These are phyloP conservation scores for Bubo bubo DNA, from an alignment of 2,113 vertebrate species.

Conservation along the genomic window DNA sequence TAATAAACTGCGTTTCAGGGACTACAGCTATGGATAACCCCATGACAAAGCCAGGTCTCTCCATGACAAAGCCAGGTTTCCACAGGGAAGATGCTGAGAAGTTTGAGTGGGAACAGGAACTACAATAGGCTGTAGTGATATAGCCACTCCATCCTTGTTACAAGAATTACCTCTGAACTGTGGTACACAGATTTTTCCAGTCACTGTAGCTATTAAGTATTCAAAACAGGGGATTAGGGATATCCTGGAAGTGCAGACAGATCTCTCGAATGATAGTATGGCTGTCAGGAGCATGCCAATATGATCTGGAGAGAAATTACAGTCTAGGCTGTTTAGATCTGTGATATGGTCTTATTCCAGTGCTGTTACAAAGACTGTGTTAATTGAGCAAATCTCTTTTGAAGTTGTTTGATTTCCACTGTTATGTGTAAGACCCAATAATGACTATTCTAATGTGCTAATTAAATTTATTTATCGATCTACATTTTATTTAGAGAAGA, in stretches of 20 bases:
- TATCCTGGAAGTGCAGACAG: conserved; percentile 25
- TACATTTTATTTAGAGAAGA: conserved; percentile 18
- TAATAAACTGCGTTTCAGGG: not conserved
- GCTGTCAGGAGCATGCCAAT: not conserved
- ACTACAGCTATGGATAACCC: not conserved
- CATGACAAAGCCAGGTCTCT: not conserved
- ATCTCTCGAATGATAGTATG: not conserved
- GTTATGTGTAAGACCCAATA: not conserved
- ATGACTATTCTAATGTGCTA: conserved; percentile 37
- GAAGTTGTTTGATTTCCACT: conserved; percentile 21
- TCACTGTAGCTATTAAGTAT: not conserved
- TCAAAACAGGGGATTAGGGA: conserved; percentile 8
- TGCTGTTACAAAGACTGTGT: conserved; percentile 25
- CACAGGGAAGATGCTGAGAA: not conserved
- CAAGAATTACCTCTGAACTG: not conserved
- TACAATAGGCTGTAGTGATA: not conserved
- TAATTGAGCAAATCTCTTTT: conserved; percentile 49
- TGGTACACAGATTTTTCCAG: not conserved
- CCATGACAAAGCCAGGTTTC: not conserved
- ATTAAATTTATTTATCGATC: conserved; percentile 66
- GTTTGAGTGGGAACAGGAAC: not conserved
- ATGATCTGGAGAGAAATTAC: not conserved
- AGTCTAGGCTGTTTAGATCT: conserved; percentile 15
- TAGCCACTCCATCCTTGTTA: not conserved
- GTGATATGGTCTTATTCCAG: not conserved